phyloP scores from a whole-genome alignment of 2,113 vertebrate genomes.

The Siniperca chuatsi region DNA sequence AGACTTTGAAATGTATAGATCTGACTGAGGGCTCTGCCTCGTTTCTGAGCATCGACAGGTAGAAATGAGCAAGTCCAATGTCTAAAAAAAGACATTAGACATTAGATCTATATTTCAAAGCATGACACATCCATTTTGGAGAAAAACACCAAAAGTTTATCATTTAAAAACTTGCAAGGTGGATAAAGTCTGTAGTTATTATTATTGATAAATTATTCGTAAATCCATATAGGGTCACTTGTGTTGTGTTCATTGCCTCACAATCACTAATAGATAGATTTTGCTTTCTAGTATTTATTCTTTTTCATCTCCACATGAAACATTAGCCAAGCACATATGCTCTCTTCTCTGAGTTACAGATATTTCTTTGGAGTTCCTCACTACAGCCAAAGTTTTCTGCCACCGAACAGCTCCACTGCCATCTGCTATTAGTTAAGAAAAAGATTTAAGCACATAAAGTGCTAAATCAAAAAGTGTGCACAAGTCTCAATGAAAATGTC shows the following conservation, averaged over 20 bases:
- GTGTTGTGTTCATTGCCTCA: background rate
- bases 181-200: background rate
- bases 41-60: conserved; percentile 1
- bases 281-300: background rate
- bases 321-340: background rate
- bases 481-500: conserved; percentile 20
- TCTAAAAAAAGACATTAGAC: conserved; percentile 1
- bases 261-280: too few species aligned
- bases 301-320: conserved; percentile 4
- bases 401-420: background rate
- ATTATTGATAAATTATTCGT: background rate
- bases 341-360: background rate
- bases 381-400: background rate
- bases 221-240: background rate
- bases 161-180: background rate
- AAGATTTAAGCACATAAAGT: conserved; percentile 33
- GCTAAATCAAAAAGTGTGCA: conserved; percentile 23
- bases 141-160: background rate
- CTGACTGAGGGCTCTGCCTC: background rate
- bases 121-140: background rate
- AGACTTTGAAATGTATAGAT: conserved; percentile 16
- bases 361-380: background rate
- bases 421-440: conserved; percentile 37
- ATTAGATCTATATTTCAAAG: background rate
- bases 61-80: background rate